phyloP scores from a whole-genome alignment of 2,888 invertebrate genomes.

The Spilarctia lutea region DNA sequence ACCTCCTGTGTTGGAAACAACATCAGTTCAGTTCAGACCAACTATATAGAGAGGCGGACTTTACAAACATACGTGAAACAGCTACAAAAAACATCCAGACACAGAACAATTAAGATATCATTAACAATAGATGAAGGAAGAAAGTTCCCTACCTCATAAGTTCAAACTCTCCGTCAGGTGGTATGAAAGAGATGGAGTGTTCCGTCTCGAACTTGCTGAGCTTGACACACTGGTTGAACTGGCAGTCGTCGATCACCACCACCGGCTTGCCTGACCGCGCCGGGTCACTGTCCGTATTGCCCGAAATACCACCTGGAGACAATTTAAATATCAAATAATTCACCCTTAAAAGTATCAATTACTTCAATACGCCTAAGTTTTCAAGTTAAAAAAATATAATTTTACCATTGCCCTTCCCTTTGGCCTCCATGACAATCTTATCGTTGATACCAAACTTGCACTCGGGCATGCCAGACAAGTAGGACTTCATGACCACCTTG shows the following conservation, averaged over 20 bases:
- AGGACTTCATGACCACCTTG: slow-evolving; percentile 99
- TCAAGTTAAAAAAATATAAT: no score
- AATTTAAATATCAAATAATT: neutral
- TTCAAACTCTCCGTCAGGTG: slow-evolving; percentile 99
- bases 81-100: no score
- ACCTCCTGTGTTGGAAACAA: no score
- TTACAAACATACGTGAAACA: no score
- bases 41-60: no score
- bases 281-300: slow-evolving; percentile 91
- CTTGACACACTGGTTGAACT: slow-evolving; percentile 99
- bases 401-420: slow-evolving; percentile 90
- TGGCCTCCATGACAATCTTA: slow-evolving; percentile 99
- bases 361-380: no score
- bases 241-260: slow-evolving; percentile 99
- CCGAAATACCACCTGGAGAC: slow-evolving; percentile 86
- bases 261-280: slow-evolving; percentile 98
- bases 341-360: no score
- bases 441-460: slow-evolving; percentile 99
- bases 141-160: slow-evolving; percentile 93
- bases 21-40: no score
- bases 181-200: slow-evolving; percentile 99
- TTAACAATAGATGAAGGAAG: neutral
- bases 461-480: slow-evolving; percentile 99
- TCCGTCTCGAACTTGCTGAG: slow-evolving; percentile 99
- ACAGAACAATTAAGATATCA: no score